A percentile compares a stretch with the other conserved stretches of the same genome.
Evolutionary conservation across 2,797 vertebrate species (phyloP).

Genomic region (Sebastolobus alascanus): DNA sequence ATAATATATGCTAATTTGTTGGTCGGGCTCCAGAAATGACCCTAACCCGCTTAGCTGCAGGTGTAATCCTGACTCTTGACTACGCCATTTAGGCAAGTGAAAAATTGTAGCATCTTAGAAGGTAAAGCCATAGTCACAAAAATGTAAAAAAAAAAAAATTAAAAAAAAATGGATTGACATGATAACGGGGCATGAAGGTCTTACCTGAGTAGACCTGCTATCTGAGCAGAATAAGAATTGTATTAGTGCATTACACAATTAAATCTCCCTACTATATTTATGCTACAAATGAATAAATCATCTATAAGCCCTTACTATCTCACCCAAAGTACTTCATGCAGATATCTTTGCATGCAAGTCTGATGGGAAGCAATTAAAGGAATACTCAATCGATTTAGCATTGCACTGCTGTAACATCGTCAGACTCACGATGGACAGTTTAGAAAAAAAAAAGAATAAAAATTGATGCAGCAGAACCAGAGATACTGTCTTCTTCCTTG

Average conservation of each 20-base stretch:
- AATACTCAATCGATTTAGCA: neutral
- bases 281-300: neutral
- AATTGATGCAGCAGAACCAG: neutral
- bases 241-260: slow-evolving; percentile 33
- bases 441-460: neutral
- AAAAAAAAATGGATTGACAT: slow-evolving; percentile 1
- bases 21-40: neutral
- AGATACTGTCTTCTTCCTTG: neutral
- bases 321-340: slow-evolving; percentile 1
- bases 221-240: slow-evolving; percentile 44
- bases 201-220: slow-evolving; percentile 69
- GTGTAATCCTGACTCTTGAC: neutral
- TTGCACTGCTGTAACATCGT: too few species aligned
- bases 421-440: too few species aligned
- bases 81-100: neutral
- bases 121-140: neutral
- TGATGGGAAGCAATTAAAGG: neutral
- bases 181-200: slow-evolving; percentile 36
- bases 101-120: neutral
- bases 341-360: neutral
- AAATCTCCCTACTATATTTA: neutral
- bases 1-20: neutral
- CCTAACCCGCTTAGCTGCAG: neutral
- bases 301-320: neutral
- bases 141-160: neutral